phyloP scores from a whole-genome alignment of 2,888 invertebrate species.

The Trypoxylon attenuatum region DNA sequence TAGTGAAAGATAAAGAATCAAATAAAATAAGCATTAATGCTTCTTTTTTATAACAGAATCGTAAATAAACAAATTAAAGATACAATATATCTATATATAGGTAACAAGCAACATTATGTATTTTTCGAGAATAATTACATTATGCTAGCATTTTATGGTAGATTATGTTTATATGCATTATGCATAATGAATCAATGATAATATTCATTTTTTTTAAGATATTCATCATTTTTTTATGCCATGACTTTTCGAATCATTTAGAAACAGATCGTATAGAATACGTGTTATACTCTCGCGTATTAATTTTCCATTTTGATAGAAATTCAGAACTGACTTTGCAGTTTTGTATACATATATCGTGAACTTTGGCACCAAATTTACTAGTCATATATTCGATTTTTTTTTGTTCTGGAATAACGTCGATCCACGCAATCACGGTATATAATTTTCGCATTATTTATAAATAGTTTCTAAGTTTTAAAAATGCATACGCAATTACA shows the following conservation, averaged over 20 bases:
- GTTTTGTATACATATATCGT: background rate
- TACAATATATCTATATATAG: too few relatives aligned
- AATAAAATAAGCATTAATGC: too few relatives aligned
- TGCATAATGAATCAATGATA: background rate
- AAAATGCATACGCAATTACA: conserved; percentile 20
- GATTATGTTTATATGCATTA: conserved; percentile 6
- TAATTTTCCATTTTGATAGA: background rate
- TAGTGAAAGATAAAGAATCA: too few relatives aligned
- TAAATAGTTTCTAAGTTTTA: background rate
- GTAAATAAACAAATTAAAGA: too few relatives aligned
- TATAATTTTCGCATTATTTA: background rate
- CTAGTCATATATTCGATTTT: conserved; percentile 12
- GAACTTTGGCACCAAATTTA: conserved; percentile 29
- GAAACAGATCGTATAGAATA: too few relatives aligned
- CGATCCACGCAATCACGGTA: background rate
- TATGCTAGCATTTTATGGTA: background rate
- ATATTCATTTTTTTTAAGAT: background rate
- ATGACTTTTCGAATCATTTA: too few relatives aligned
- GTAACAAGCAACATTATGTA: conserved; percentile 3
- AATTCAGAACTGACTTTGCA: background rate
- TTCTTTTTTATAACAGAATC: too few relatives aligned
- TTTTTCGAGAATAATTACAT: conserved; percentile 19
- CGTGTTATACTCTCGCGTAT: conserved; percentile 10
- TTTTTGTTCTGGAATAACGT: too few relatives aligned
- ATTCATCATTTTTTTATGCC: background rate